These are phyloP conservation scores for Dipodomys merriami DNA, from an alignment of 2,113 vertebrate species.

Conservation along the genomic window DNA sequence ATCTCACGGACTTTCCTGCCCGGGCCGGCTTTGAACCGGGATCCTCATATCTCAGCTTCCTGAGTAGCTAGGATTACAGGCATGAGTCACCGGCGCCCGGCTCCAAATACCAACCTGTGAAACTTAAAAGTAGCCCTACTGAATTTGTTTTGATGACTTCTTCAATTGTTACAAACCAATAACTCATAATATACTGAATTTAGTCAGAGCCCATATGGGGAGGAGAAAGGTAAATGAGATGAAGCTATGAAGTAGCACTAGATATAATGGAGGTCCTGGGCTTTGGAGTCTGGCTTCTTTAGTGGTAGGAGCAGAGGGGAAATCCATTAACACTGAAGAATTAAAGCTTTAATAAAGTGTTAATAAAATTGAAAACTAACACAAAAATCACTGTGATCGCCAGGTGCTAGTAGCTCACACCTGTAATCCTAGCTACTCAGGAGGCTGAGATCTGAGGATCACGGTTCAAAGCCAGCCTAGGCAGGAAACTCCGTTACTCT, in stretches of 20 bases:
- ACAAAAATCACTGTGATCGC: background rate
- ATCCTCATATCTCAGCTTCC: too few species aligned
- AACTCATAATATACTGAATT: background rate
- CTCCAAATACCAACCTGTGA: too few species aligned
- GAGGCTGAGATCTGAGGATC: too few species aligned
- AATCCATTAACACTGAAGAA: background rate
- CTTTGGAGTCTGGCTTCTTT: background rate
- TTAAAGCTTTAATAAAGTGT: constrained; percentile 27
- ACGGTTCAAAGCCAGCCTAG: too few species aligned
- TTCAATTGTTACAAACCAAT: background rate
- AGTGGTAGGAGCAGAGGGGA: background rate
- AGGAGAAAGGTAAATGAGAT: background rate
- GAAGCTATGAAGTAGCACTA: background rate
- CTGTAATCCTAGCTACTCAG: too few species aligned
- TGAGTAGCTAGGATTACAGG: too few species aligned
- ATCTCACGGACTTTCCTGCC: too few species aligned
- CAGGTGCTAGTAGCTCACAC: too few species aligned
- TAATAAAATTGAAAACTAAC: constrained; percentile 21
- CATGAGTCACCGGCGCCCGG: too few species aligned
- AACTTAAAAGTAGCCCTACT: background rate
- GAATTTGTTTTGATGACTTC: background rate
- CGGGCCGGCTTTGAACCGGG: too few species aligned
- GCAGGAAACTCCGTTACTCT: too few species aligned
- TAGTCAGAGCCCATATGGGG: background rate
- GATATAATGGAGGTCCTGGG: background rate